Evolutionary conservation across 2,888 invertebrate species (phyloP), one percentile per base, ranked within the genome.

Genomic region (Trichacis sp.): DNA sequence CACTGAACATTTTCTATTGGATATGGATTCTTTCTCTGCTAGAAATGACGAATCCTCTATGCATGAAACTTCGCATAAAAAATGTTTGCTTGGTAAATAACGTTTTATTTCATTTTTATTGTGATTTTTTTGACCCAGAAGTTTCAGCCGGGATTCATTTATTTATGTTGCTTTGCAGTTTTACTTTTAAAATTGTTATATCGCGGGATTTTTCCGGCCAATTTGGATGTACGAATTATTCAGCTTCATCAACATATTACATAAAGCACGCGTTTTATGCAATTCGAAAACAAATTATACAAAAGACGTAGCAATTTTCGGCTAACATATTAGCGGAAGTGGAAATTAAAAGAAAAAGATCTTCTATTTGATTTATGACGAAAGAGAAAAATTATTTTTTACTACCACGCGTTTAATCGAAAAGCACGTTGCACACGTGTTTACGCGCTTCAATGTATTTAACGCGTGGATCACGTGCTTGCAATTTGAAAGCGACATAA

Each of bases 11-110:
- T 73, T 75, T 14, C 68, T 82, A 18, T 64, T 81, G 49, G 82
- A 83, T 54, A 78, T 83, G 80, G 83, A 83, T 52, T 77, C 81
- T 0, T 68, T 76, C 33, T 76, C 74, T 3, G 67, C 72, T 11
- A 72, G 73, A 46, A 74, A 74, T 50, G 75, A 73, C 1, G 50
- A 64, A 43, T 54, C 64, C 19, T 54, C 69, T 19, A 62, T 69
- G 30, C 75, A 72, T 55, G 81, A 80, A 6, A 59, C 69, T 2
- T 29, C 68, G n/a, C 63, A 73, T 46, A 81, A 82, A 61, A 79
- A 73, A 64, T 80, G 74, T 65, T 67, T 63, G 9, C 71, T 81
- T 36, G 81, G 81, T 80, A 73, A 77, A 61, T 30, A 45, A 54
- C 15, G 42, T 46, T 36, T 24, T 33, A 45, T 24, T 24, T 38